Conservation (phyloP, 1,140 invertebrate species). For the Vollenhovia emeryi region DNA sequence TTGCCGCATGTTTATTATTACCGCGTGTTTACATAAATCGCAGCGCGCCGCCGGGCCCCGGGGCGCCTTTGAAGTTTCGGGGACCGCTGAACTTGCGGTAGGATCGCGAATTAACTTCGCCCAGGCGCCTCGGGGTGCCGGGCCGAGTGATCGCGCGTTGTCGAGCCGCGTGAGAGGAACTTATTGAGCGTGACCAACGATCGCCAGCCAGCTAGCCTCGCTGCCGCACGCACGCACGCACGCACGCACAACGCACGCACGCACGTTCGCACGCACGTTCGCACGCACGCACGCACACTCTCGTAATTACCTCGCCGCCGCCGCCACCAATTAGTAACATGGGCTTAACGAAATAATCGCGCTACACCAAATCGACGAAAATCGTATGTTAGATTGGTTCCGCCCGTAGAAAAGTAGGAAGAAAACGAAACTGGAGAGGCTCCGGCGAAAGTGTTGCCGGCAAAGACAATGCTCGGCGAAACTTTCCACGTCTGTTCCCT, state of each 20-base stretch:
- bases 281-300: constrained; percentile 31
- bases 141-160: constrained; percentile 27
- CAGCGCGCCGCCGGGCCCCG: background rate
- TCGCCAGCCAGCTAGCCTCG: constrained; percentile 35
- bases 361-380: constrained; percentile 47
- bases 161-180: constrained; percentile 38
- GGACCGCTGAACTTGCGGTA: constrained; percentile 17
- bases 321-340: constrained; percentile 67
- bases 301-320: constrained; percentile 62
- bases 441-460: background rate
- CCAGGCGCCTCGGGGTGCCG: constrained; percentile 26
- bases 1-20: constrained; percentile 31
- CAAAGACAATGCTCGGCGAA: background rate
- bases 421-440: background rate
- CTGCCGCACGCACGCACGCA: background rate
- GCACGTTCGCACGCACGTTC: background rate
- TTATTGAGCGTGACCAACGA: constrained; percentile 70
- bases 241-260: no score
- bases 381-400: background rate
- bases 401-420: background rate
- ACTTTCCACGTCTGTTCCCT: background rate
- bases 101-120: constrained; percentile 52
- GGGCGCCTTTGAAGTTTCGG: constrained; percentile 41
- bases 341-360: constrained; percentile 67
- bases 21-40: constrained; percentile 42